Base-by-base conservation (phyloP, 2,888 invertebrate genomes). In the Heterodera filipjevi region DNA sequence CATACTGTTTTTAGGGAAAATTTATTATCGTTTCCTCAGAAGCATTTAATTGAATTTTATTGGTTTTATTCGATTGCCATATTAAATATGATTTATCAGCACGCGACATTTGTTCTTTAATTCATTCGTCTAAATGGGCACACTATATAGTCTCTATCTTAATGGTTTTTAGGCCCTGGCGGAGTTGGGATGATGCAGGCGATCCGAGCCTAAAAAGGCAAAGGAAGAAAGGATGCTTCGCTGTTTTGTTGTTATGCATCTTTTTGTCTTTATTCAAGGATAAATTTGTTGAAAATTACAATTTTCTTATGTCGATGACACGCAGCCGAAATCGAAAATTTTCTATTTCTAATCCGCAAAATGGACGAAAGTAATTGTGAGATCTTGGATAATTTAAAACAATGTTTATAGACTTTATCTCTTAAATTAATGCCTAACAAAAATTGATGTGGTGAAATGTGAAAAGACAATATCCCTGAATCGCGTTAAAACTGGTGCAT, bases 211-310 rank as follows among this genome's bases (percentile, higher is more conserved):
- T 59, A 59, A 22, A 5, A 8, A 5, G 59, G 59, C 59, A 27
- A 59, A n/a, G 8, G n/a, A 27, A 10, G 27, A 59, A 53, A 5
- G 22, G 27, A 59, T 27, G 10, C 1, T 44, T 66, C 33, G 39
- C 76, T n/a, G 66, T 64, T 77, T 78, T 78, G 74, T 71, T 77
- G 59, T 78, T 66, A 33, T 39, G 22, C 59, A n/a, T 68, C 32
- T 79, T 77, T 49, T 78, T 76, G 35, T 22, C 72, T 79, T 78
- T 79, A n/a, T 39, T 72, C 33, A 53, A 71, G 27, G 49, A 66
- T 53, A 76, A 66, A 35, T 19, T 77, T 71, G 53, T 77, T 53
- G 35, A 77, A 10, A n/a, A n/a, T n/a, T n/a, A n/a, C n/a, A n/a
- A 22, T 77, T 76, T 5, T 72, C 59, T n/a, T 72, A 8, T n/a